A percentile compares a stretch with the other conserved stretches of the same genome.
phyloP scores from a whole-genome alignment of 2,888 invertebrate species.

The Rugalucina vietnamica region DNA sequence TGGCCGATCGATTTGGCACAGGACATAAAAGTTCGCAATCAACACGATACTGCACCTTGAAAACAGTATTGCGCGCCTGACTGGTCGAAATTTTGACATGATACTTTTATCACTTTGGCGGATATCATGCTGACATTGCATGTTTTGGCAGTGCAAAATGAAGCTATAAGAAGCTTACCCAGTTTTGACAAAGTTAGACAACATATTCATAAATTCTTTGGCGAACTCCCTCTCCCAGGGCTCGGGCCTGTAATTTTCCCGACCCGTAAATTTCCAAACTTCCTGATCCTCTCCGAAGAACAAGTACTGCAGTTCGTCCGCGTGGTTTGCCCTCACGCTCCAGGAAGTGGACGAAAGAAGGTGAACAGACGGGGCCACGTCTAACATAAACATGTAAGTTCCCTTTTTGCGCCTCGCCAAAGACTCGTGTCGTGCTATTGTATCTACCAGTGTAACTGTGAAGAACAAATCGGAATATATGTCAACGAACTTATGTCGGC shows the following conservation, averaged over 20 bases:
- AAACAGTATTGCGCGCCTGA: too few species aligned
- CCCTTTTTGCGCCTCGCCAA: not conserved
- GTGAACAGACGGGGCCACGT: not conserved
- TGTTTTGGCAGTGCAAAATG: not conserved
- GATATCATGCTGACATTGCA: not conserved
- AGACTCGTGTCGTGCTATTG: not conserved
- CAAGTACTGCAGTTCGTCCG: not conserved
- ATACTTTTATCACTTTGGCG: too few species aligned
- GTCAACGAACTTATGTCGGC: not conserved
- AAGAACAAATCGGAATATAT: not conserved
- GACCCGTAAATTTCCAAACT: not conserved
- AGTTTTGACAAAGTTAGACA: not conserved
- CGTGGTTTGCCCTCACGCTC: not conserved
- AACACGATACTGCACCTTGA: not conserved
- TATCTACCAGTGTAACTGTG: not conserved
- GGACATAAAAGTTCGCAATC: not conserved
- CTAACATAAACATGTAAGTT: not conserved
- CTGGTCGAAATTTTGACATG: too few species aligned
- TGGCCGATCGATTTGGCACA: not conserved
- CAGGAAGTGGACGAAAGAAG: not conserved
- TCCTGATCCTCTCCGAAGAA: not conserved
- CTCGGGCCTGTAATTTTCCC: not conserved
- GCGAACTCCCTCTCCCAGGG: not conserved
- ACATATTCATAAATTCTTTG: not conserved
- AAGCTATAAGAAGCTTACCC: not conserved